A percentile compares a stretch with the other conserved stretches of the same genome.
Conservation (phyloP, 1,140 invertebrate species). For the Paramacrobiotus metropolitanus region DNA sequence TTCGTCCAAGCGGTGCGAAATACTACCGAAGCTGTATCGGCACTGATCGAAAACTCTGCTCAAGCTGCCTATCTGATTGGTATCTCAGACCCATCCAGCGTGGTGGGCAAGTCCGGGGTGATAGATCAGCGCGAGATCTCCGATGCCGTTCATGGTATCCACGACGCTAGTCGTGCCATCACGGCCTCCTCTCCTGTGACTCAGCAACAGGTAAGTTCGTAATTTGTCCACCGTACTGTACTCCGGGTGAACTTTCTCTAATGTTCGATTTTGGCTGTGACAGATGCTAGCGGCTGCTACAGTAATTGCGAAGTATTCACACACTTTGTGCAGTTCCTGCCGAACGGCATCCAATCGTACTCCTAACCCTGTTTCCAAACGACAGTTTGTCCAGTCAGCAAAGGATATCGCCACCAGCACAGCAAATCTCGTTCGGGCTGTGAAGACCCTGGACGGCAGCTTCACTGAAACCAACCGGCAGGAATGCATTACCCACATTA, state of each 20-base stretch:
- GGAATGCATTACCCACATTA: conserved; percentile 52
- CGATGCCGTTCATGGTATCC: conserved; percentile 63
- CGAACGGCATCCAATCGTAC: conserved; percentile 72
- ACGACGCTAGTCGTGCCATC: conserved; percentile 56
- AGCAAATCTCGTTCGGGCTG: conserved; percentile 18
- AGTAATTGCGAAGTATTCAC: conserved; percentile 84
- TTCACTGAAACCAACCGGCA: conserved; percentile 47
- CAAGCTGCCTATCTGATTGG: conserved; percentile 74
- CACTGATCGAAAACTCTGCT: conserved; percentile 71
- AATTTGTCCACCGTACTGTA: too few species aligned
- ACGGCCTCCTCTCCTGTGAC: conserved; percentile 40
- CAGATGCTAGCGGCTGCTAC: conserved; percentile 69
- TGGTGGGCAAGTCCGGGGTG: conserved; percentile 65
- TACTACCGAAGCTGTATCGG: conserved; percentile 64
- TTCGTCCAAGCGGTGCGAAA: conserved; percentile 62
- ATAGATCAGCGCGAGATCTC: conserved; percentile 74
- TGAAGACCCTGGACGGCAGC: conserved; percentile 46
- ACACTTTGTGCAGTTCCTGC: conserved; percentile 78
- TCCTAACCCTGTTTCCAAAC: conserved; percentile 68
- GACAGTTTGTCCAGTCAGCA: conserved; percentile 68
- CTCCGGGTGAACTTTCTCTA: too few species aligned
- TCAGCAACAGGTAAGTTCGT: conserved; percentile 49
- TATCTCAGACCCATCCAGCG: conserved; percentile 63
- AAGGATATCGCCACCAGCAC: conserved; percentile 26
- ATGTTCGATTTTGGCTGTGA: too few species aligned